Conservation (phyloP, 1,140 invertebrate species). For the Sitophilus oryzae region DNA sequence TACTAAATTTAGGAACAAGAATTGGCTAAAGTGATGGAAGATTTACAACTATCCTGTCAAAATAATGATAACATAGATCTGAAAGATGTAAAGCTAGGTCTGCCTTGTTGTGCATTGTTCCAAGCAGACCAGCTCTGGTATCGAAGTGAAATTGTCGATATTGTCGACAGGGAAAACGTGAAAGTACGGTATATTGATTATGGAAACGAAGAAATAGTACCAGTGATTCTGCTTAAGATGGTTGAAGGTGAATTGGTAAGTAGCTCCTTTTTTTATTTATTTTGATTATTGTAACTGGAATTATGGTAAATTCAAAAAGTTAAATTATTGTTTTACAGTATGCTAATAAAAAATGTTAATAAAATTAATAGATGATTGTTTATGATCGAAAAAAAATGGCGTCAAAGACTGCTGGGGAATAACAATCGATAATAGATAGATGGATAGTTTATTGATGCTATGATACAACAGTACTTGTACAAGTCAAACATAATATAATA, state of each 20-base stretch:
- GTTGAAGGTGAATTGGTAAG: conserved; percentile 51
- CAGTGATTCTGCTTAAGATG: conserved; percentile 50
- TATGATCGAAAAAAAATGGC: too few species aligned
- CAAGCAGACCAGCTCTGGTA: conserved; percentile 68
- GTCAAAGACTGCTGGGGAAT: too few species aligned
- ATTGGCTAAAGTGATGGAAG: conserved; percentile 51
- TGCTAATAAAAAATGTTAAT: too few species aligned
- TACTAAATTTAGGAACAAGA: conserved; percentile 46
- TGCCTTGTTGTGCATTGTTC: conserved; percentile 68
- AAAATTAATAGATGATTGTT: too few species aligned
- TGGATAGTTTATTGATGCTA: too few species aligned
- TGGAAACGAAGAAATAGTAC: conserved; percentile 67
- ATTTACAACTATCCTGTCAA: conserved; percentile 41
- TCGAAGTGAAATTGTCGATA: conserved; percentile 54
- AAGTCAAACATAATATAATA: too few species aligned
- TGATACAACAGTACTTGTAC: too few species aligned
- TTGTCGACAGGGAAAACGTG: conserved; percentile 45
- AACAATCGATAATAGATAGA: too few species aligned
- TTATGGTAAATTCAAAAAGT: too few species aligned
- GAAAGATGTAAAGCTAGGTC: conserved; percentile 46
- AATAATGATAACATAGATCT: conserved; percentile 39
- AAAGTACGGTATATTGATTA: conserved; percentile 70
- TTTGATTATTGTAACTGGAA: too few species aligned
- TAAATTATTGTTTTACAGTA: background rate
- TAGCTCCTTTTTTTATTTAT: background rate